phyloP scores from a whole-genome alignment of 1,140 invertebrate species.

The Melitaea cinxia region DNA sequence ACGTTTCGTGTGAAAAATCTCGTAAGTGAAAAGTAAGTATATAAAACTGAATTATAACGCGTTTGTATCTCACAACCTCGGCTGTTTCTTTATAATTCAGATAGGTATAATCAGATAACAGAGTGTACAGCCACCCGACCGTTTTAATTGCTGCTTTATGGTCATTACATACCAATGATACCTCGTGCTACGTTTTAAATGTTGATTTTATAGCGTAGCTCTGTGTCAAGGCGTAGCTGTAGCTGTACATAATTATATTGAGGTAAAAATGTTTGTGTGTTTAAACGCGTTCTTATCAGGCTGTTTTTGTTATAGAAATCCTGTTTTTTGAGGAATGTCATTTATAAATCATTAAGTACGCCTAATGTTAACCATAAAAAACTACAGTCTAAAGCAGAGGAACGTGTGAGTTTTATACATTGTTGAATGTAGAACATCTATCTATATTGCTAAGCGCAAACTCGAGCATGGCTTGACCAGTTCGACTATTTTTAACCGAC shows the following conservation, averaged over 20 bases:
- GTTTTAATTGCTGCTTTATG: slow-evolving; percentile 46
- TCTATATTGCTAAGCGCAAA: too few relatives aligned
- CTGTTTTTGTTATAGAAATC: too few relatives aligned
- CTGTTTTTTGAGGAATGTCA: too few relatives aligned
- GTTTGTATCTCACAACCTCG: slow-evolving; percentile 41
- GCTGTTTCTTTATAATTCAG: slow-evolving; percentile 39
- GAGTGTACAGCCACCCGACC: slow-evolving; percentile 35
- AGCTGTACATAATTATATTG: too few relatives aligned
- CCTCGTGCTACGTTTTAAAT: slow-evolving; percentile 33
- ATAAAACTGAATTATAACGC: slow-evolving; percentile 5
- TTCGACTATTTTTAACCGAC: too few relatives aligned
- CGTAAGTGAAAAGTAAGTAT: slow-evolving; percentile 13
- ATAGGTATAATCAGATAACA: slow-evolving; percentile 48
- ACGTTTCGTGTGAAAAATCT: slow-evolving; percentile 16
- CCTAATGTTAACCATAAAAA: too few relatives aligned
- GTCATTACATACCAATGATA: slow-evolving; percentile 44
- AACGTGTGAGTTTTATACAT: too few relatives aligned
- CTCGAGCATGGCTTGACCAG: too few relatives aligned
- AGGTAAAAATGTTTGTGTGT: neutral
- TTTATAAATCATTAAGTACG: too few relatives aligned
- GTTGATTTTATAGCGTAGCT: slow-evolving; percentile 32
- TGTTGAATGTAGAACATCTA: slow-evolving; percentile 11
- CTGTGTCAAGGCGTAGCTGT: slow-evolving; percentile 46
- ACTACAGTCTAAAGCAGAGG: too few relatives aligned
- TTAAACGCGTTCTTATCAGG: too few relatives aligned